Conservation (phyloP, 2,888 invertebrate species). For the Nineta flava region DNA sequence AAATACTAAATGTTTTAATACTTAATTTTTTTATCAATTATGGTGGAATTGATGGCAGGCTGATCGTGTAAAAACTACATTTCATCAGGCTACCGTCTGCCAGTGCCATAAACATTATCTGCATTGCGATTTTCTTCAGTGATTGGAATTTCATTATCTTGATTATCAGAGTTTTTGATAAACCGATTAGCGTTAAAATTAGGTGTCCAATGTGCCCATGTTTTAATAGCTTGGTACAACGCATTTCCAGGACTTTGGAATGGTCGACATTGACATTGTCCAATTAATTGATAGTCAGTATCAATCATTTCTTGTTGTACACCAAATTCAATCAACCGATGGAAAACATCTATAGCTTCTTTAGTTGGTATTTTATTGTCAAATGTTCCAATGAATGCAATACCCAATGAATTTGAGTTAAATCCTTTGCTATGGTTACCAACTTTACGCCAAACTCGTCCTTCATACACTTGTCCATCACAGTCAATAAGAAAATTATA, state of each 20-base stretch:
- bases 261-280: constrained; percentile 33
- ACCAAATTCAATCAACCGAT: constrained; percentile 29
- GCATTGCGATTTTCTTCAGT: no score
- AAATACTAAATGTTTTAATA: no score
- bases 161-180: no score
- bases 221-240: constrained; percentile 34
- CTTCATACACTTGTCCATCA: constrained; percentile 39
- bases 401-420: constrained; percentile 30
- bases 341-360: constrained; percentile 27
- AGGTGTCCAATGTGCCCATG: constrained; percentile 32
- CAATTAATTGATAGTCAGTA: constrained; percentile 30
- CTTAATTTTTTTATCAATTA: no score
- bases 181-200: not conserved
- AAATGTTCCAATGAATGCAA: constrained; percentile 36
- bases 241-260: constrained; percentile 35
- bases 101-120: no score
- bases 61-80: no score
- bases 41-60: no score
- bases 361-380: constrained; percentile 28
- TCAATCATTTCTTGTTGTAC: constrained; percentile 29
- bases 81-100: no score
- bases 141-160: no score
- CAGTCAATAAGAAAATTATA: constrained; percentile 40
- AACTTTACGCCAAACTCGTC: constrained; percentile 35
- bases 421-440: constrained; percentile 37